Evolutionary conservation across 1,140 invertebrate genomes (phyloP).

Genomic region (Acromyrmex charruanus): DNA sequence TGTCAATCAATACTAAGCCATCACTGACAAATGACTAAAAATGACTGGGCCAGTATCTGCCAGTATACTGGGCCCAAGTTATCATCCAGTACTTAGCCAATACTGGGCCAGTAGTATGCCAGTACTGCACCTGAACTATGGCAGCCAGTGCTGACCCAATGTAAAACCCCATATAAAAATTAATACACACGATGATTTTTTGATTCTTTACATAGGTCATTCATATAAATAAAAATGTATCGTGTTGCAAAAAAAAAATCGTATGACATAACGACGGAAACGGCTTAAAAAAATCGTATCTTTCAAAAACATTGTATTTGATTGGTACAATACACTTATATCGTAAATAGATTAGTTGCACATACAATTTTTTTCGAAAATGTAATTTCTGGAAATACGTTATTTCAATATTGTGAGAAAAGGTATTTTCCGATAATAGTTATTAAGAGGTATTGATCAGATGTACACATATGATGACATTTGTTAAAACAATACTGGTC

Average conservation of each 20-base stretch:
- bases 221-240: slow-evolving; percentile 49
- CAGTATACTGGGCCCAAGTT: no score
- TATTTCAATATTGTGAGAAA: not conserved
- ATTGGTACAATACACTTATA: not conserved
- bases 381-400: not conserved
- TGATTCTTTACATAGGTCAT: no score
- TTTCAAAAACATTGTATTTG: not conserved
- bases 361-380: slow-evolving; percentile 2
- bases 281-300: not conserved
- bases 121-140: no score
- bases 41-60: no score
- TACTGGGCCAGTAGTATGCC: no score
- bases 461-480: not conserved
- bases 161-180: no score
- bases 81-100: no score
- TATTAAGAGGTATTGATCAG: slow-evolving; percentile 14
- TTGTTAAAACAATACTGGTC: slow-evolving; percentile 39
- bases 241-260: slow-evolving; percentile 56
- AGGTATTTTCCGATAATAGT: not conserved
- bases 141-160: no score
- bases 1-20: no score
- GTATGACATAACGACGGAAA: slow-evolving; percentile 8
- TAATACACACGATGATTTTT: no score
- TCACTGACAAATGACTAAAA: no score
- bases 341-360: not conserved